A percentile compares a stretch with the other conserved stretches of the same genome.
These are phyloP conservation scores for Malurus elegans DNA, from an alignment of 2,113 vertebrate genomes.

Conservation along the genomic window DNA sequence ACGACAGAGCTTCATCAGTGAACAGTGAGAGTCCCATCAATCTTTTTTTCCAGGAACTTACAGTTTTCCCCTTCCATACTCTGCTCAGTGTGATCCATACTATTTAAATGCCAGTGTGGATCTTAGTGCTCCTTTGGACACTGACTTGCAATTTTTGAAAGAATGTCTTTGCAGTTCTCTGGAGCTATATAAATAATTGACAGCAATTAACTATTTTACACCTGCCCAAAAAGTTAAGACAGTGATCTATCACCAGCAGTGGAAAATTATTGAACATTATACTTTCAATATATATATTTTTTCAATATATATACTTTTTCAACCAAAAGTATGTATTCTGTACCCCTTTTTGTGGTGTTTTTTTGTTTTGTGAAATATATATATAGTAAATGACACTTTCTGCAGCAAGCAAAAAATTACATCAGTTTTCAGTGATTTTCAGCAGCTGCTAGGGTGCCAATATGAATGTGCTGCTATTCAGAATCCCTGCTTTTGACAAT, in stretches of 20 bases:
- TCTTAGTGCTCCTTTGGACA: background rate
- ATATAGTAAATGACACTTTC: background rate
- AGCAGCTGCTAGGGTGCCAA: background rate
- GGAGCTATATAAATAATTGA: constrained; percentile 7
- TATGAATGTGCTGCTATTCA: background rate
- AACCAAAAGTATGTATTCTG: background rate
- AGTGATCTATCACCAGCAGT: background rate
- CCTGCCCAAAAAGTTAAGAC: background rate
- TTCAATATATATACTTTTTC: too few relatives aligned
- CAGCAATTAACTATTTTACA: constrained; percentile 35
- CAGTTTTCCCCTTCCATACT: background rate
- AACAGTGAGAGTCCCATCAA: background rate
- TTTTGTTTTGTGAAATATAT: background rate
- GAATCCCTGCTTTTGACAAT: background rate
- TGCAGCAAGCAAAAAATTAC: background rate
- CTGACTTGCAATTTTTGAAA: background rate
- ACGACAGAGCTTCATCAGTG: background rate
- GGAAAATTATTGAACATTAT: background rate
- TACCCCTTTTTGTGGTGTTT: background rate
- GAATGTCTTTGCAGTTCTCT: background rate
- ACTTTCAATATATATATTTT: background rate
- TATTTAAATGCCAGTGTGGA: background rate
- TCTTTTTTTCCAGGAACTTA: background rate
- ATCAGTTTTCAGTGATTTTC: background rate
- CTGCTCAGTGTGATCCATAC: background rate